Evolutionary conservation across 2,888 invertebrate genomes (phyloP).

Genomic region (Epistrophe eligans): DNA sequence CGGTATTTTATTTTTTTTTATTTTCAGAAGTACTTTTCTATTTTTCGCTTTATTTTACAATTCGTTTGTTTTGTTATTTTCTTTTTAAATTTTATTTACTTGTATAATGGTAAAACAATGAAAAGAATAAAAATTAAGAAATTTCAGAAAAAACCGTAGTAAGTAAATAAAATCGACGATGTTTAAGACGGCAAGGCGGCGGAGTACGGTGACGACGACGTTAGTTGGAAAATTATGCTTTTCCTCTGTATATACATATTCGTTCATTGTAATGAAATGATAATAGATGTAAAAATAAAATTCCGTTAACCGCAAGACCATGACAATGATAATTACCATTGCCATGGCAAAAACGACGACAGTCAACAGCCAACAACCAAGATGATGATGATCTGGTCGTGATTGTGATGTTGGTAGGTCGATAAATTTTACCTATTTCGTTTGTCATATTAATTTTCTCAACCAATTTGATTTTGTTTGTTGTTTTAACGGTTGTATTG

Average conservation of each 20-base stretch:
- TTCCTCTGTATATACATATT: conserved; percentile 36
- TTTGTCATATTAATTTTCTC: not conserved
- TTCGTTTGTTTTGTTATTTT: conserved; percentile 31
- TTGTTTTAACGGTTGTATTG: no score
- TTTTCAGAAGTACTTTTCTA: conserved; percentile 70
- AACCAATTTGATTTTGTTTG: not conserved
- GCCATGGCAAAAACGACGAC: not conserved
- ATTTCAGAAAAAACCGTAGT: conserved; percentile 34
- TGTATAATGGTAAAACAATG: conserved; percentile 64
- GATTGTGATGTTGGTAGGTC: not conserved
- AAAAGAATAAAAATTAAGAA: conserved; percentile 60
- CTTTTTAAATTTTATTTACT: conserved; percentile 14
- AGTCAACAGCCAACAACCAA: not conserved
- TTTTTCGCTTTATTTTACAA: conserved; percentile 54
- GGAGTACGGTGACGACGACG: no score
- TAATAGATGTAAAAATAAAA: conserved; percentile 33
- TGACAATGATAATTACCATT: conserved; percentile 70
- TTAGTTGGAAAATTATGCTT: conserved; percentile 56
- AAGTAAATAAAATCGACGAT: conserved; percentile 25
- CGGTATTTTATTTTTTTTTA: conserved; percentile 58
- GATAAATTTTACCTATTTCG: not conserved
- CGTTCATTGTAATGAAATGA: conserved; percentile 19
- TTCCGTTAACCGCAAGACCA: conserved; percentile 63
- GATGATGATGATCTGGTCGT: conserved; percentile 25
- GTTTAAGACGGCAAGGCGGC: not conserved